Evolutionary conservation across 2,888 invertebrate species (phyloP).

Genomic region (Eulithis testata): DNA sequence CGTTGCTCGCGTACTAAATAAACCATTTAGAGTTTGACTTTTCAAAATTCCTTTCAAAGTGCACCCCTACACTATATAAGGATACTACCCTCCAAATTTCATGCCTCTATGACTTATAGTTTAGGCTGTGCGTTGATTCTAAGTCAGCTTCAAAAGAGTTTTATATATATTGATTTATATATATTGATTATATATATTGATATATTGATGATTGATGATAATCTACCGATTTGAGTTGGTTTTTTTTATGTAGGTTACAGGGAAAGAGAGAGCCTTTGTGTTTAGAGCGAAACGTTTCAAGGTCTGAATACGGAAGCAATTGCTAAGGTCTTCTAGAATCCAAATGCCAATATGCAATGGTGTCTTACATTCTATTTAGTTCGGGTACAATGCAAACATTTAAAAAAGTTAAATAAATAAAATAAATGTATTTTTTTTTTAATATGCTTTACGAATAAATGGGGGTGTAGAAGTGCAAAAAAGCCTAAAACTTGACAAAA

Average conservation of each 20-base stretch:
- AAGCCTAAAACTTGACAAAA: constrained; percentile 28
- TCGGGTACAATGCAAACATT: background rate
- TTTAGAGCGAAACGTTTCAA: constrained; percentile 13
- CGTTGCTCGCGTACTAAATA: too few relatives aligned
- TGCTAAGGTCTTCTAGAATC: constrained; percentile 3
- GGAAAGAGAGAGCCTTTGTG: constrained; percentile 18
- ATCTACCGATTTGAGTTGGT: background rate
- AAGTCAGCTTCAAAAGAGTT: too few relatives aligned
- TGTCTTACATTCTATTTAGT: background rate
- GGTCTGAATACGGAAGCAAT: constrained; percentile 6
- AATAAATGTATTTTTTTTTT: background rate
- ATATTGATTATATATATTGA: too few relatives aligned
- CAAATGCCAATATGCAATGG: background rate
- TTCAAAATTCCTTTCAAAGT: too few relatives aligned
- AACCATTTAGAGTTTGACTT: too few relatives aligned
- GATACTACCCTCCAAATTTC: too few relatives aligned
- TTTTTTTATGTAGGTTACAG: constrained; percentile 10
- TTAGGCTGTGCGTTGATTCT: too few relatives aligned
- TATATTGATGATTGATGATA: too few relatives aligned
- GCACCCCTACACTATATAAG: too few relatives aligned
- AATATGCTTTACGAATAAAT: background rate
- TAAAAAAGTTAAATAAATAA: background rate
- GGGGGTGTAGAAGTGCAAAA: background rate
- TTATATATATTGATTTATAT: too few relatives aligned
- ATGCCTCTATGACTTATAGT: too few relatives aligned